Evolutionary conservation across 2,888 invertebrate species (phyloP), one percentile per base, ranked within the genome.

Genomic region (Eudasyphora cyanicolor): DNA sequence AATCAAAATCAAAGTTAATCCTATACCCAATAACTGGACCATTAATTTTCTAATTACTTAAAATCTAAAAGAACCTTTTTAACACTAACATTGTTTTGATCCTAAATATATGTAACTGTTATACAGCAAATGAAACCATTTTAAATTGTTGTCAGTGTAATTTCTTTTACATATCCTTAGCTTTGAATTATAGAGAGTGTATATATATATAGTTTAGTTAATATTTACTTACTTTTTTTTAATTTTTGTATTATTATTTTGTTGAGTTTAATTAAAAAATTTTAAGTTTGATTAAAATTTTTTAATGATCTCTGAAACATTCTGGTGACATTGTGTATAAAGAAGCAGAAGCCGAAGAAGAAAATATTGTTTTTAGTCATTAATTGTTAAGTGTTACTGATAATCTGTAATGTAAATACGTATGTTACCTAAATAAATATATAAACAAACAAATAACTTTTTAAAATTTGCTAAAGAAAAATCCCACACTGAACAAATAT

Each of bases 281-380:
- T 86, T 82, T 77, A 77, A 69, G 42, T 42, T 74, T 35, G 6
- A 27, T 45, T 79, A 75, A 82, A 85, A 87, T 89, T 89, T 89
- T 88, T 89, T 89, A 89, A 90, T 86, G 89, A 90, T 89, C 89
- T 90, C 90, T 83, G 86, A 76, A 86, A 90, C 90, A 89, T 89
- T 89, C 88, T 67, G 76, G 84, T 84, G 73, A 88, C 86, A 86
- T 85, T 87, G 77, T 85, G 79, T 85, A 79, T 78, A 54, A 82
- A 75, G 67, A n/a, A n/a, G n/a, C n/a, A n/a, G n/a, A n/a, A n/a
- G n/a, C n/a, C n/a, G n/a, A n/a, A 74, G 57, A 60, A 62, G 57
- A 74, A 75, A 32, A 83, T 24, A 21, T 73, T 24, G 17, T 71
- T 45, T 73, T 67, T 21, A 17, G 57, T 79, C 71, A 57, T 69